Percentiles rank a stretch among this genome's conserved stretches.
phyloP scores from a whole-genome alignment of 2,797 vertebrate species.

The Morelia viridis region DNA sequence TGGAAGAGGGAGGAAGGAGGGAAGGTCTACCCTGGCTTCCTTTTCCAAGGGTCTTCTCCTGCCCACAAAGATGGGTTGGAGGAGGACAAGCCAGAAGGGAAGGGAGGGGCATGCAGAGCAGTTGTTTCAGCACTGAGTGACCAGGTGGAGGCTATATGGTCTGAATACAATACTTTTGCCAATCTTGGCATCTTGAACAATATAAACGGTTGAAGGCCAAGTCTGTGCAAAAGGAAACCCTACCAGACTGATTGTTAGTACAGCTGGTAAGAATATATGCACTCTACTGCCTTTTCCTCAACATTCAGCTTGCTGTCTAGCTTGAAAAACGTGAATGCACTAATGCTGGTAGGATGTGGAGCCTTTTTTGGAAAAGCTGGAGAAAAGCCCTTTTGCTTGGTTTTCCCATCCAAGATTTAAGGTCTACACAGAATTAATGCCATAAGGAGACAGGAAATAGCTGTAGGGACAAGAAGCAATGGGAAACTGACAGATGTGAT shows the following conservation, averaged over 20 bases:
- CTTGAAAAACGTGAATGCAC: neutral
- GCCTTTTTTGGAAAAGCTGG: constrained; percentile 30
- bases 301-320: neutral
- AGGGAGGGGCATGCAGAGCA: neutral
- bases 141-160: neutral
- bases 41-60: no score
- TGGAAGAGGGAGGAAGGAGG: no score
- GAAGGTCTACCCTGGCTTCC: no score
- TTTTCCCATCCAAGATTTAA: constrained; percentile 39
- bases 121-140: no score
- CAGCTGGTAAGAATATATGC: constrained; percentile 19
- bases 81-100: no score
- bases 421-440: constrained; percentile 33
- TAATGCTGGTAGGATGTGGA: constrained; percentile 19
- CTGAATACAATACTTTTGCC: neutral
- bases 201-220: neutral
- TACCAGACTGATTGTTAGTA: neutral
- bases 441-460: constrained; percentile 34
- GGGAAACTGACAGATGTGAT: constrained; percentile 54
- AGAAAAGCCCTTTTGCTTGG: neutral
- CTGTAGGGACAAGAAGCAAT: constrained; percentile 51
- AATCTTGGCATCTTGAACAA: neutral
- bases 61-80: no score
- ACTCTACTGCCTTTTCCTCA: constrained; percentile 4
- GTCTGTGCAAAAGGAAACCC: constrained; percentile 10